Conservation (phyloP, 2,888 invertebrate species). For the Ferrisia virgata region DNA sequence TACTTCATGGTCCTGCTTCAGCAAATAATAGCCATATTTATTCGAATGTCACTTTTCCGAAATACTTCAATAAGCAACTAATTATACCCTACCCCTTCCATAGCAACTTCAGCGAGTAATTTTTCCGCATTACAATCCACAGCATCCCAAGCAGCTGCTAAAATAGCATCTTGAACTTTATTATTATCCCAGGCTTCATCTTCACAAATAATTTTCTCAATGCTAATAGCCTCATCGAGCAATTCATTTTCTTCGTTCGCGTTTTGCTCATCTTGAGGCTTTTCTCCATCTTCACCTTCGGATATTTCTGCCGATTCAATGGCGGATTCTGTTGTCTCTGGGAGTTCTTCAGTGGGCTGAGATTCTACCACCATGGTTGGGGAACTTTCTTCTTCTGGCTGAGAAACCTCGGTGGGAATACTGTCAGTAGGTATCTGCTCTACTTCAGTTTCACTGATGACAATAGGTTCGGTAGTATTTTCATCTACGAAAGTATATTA, state of each 20-base stretch:
- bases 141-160: constrained; percentile 54
- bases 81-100: constrained; percentile 34
- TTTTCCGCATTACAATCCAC: constrained; percentile 58
- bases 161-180: constrained; percentile 36
- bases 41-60: background rate
- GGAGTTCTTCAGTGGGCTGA: background rate
- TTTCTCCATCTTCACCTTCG: background rate
- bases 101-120: constrained; percentile 51
- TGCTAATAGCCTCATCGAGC: constrained; percentile 21
- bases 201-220: constrained; percentile 46
- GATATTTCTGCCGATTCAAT: background rate
- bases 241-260: background rate
- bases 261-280: background rate
- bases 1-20: constrained; percentile 49
- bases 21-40: no score
- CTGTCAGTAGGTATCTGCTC: background rate
- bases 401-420: background rate
- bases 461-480: background rate
- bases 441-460: background rate
- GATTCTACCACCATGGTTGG: background rate
- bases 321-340: background rate
- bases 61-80: background rate
- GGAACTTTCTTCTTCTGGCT: background rate
- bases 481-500: background rate
- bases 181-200: constrained; percentile 52